These are phyloP conservation scores for Todiramphus chloris DNA, from an alignment of 2,113 vertebrate species.

Conservation along the genomic window DNA sequence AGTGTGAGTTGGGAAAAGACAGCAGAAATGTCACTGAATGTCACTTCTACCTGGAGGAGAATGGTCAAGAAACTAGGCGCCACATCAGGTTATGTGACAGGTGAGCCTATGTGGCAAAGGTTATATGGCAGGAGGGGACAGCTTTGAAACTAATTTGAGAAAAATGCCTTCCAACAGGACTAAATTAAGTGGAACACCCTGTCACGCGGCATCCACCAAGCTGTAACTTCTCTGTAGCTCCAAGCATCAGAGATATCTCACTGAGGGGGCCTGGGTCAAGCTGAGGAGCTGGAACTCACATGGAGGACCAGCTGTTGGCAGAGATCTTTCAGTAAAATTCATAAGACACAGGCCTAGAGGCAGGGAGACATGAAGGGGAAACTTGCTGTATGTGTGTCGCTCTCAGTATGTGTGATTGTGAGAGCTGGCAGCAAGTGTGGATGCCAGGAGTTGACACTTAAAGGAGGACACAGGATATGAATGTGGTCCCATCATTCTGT, in stretches of 20 bases:
- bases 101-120: neutral
- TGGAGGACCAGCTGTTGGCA: neutral
- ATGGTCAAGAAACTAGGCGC: neutral
- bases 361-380: fast-evolving
- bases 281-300: neutral
- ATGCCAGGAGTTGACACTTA: neutral
- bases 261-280: neutral
- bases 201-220: neutral
- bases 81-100: neutral
- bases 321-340: neutral
- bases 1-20: neutral
- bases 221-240: neutral
- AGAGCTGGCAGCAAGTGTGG: neutral
- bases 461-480: neutral
- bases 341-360: neutral
- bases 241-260: neutral
- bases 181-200: neutral
- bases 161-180: neutral
- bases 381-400: neutral
- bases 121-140: neutral
- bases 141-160: neutral
- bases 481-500: neutral
- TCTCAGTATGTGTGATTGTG: neutral
- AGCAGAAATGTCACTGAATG: neutral
- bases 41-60: neutral